Evolutionary conservation across 2,113 vertebrate genomes (phyloP).

Genomic region (Melanotaenia duboulayi): DNA sequence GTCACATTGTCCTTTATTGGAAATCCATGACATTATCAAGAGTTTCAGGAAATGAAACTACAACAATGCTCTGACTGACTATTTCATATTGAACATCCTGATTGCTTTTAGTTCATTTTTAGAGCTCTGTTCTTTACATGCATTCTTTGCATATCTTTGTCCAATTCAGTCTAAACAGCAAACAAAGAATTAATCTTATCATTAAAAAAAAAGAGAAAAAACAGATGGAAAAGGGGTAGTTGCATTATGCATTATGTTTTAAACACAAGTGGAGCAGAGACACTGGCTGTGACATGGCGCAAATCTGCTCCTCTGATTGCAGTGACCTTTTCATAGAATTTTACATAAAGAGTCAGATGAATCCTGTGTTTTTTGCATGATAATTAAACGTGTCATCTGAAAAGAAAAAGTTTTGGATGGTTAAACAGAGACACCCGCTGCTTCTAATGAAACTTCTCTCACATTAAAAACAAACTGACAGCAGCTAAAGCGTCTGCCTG

Average conservation of each 20-base stretch:
- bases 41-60: slow-evolving; percentile 65
- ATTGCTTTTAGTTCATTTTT: slow-evolving; percentile 46
- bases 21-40: slow-evolving; percentile 68
- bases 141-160: slow-evolving; percentile 65
- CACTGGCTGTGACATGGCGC: slow-evolving; percentile 12
- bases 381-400: slow-evolving; percentile 42
- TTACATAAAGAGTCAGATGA: slow-evolving; percentile 39
- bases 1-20: slow-evolving; percentile 58
- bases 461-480: slow-evolving; percentile 12
- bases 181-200: slow-evolving; percentile 43
- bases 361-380: slow-evolving; percentile 42
- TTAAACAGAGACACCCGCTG: too few species aligned
- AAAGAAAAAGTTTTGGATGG: slow-evolving; percentile 28
- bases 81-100: slow-evolving; percentile 73
- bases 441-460: slow-evolving; percentile 28
- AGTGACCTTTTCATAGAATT: slow-evolving; percentile 37
- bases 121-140: slow-evolving; percentile 32
- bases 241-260: slow-evolving; percentile 33
- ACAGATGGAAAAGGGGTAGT: slow-evolving; percentile 39
- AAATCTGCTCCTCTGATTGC: slow-evolving; percentile 32
- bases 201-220: slow-evolving; percentile 51
- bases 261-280: slow-evolving; percentile 36
- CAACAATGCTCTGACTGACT: slow-evolving; percentile 66
- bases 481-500: slow-evolving; percentile 11
- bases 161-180: slow-evolving; percentile 55